phyloP scores from a whole-genome alignment of 2,888 invertebrate species.

The Cetonia aurata region DNA sequence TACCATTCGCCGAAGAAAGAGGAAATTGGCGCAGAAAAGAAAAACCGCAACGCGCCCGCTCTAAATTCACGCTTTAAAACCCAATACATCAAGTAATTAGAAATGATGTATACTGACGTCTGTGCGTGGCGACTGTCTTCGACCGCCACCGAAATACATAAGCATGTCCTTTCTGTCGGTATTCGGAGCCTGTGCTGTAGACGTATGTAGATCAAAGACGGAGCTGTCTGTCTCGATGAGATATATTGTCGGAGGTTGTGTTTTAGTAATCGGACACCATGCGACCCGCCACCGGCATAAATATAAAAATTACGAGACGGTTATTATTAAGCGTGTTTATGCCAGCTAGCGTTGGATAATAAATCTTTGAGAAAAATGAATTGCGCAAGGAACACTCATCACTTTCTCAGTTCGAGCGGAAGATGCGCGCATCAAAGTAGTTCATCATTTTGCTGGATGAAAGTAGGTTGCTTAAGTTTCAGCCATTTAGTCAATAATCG shows the following conservation, averaged over 20 bases:
- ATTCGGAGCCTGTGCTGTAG: constrained; percentile 48
- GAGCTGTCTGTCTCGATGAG: constrained; percentile 55
- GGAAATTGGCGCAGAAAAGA: neutral
- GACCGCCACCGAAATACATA: constrained; percentile 22
- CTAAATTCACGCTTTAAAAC: constrained; percentile 47
- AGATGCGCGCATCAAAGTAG: too few species aligned
- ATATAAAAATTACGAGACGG: constrained; percentile 8
- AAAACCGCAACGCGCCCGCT: neutral
- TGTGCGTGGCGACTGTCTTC: constrained; percentile 44
- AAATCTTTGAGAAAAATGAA: too few species aligned
- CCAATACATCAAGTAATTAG: constrained; percentile 55
- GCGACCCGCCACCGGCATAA: constrained; percentile 11
- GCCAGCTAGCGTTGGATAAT: too few species aligned
- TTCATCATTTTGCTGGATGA: too few species aligned
- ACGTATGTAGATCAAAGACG: constrained; percentile 53
- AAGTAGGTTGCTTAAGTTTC: too few species aligned
- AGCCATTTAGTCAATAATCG: too few species aligned
- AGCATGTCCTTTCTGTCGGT: constrained; percentile 26
- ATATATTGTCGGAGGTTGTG: constrained; percentile 40
- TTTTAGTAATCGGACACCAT: constrained; percentile 29
- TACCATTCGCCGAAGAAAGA: too few species aligned
- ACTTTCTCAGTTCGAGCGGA: too few species aligned
- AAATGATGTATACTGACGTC: constrained; percentile 52
- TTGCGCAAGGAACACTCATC: too few species aligned
- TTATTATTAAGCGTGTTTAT: too few species aligned